Conservation (phyloP, 2,797 vertebrate species). For the Parambassis ranga region DNA sequence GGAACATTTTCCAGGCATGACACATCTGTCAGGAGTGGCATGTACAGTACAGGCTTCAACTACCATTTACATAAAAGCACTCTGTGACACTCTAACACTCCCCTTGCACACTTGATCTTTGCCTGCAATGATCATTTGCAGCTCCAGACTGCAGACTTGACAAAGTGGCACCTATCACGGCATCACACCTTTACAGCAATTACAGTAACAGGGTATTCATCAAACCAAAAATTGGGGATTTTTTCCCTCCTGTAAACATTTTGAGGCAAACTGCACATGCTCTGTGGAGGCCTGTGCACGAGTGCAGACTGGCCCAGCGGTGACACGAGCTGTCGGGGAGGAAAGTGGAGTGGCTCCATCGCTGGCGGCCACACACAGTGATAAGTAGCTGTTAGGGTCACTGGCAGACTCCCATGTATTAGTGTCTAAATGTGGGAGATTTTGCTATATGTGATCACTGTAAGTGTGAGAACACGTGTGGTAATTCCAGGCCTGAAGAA, state of each 20-base stretch:
- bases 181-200: constrained; percentile 62
- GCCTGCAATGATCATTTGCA: constrained; percentile 61
- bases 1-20: constrained; percentile 38
- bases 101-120: constrained; percentile 60
- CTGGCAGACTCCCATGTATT: constrained; percentile 19
- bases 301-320: background rate
- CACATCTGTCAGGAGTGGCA: constrained; percentile 14
- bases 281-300: background rate
- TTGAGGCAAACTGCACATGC: constrained; percentile 1
- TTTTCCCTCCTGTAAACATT: constrained; percentile 18
- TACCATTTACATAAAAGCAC: constrained; percentile 73
- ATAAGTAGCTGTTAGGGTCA: constrained; percentile 58
- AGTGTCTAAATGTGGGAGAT: constrained; percentile 31
- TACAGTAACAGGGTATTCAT: constrained; percentile 33
- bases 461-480: constrained; percentile 48
- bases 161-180: constrained; percentile 63
- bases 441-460: constrained; percentile 45
- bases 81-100: constrained; percentile 54
- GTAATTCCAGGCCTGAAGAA: constrained; percentile 51
- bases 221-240: constrained; percentile 20
- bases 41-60: constrained; percentile 39
- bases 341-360: constrained; percentile 2
- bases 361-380: constrained; percentile 18
- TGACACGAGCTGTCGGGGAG: constrained; percentile 11
- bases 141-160: constrained; percentile 34